phyloP scores from a whole-genome alignment of 2,888 invertebrate genomes.

The Alcis repandata region DNA sequence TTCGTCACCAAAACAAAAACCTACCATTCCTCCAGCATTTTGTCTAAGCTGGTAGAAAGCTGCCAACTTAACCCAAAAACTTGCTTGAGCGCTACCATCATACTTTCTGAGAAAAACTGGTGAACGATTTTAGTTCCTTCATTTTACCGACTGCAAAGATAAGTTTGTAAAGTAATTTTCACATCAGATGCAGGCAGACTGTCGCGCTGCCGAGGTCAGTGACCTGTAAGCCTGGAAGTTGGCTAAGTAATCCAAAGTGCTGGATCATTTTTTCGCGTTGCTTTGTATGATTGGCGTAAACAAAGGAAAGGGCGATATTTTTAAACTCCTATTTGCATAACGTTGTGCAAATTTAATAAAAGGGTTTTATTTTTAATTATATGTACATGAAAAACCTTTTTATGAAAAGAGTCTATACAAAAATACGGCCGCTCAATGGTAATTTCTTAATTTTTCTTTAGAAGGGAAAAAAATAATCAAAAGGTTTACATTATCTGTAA shows the following conservation, averaged over 20 bases:
- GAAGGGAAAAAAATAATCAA: too few species aligned
- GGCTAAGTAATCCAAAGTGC: conserved; percentile 16
- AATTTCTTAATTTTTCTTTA: too few species aligned
- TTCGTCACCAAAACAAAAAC: conserved; percentile 15
- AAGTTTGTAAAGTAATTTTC: background rate
- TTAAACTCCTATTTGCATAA: conserved; percentile 11
- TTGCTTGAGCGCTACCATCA: too few species aligned
- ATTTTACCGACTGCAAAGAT: background rate
- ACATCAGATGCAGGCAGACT: conserved; percentile 11
- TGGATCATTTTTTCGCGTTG: conserved; percentile 11
- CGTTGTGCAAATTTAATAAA: background rate
- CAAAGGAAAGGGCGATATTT: background rate
- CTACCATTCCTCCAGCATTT: background rate
- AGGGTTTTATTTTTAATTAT: background rate
- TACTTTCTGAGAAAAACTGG: background rate
- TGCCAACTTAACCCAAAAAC: background rate
- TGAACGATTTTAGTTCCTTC: background rate
- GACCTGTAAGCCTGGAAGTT: conserved; percentile 8
- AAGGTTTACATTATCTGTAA: too few species aligned
- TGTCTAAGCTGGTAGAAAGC: background rate
- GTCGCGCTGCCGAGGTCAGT: conserved; percentile 2
- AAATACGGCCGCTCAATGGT: too few species aligned
- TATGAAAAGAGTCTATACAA: background rate
- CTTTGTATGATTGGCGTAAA: conserved; percentile 4
- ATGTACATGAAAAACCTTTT: background rate